These are phyloP conservation scores for Volucella bombylans DNA, from an alignment of 2,888 invertebrate species.

Conservation along the genomic window DNA sequence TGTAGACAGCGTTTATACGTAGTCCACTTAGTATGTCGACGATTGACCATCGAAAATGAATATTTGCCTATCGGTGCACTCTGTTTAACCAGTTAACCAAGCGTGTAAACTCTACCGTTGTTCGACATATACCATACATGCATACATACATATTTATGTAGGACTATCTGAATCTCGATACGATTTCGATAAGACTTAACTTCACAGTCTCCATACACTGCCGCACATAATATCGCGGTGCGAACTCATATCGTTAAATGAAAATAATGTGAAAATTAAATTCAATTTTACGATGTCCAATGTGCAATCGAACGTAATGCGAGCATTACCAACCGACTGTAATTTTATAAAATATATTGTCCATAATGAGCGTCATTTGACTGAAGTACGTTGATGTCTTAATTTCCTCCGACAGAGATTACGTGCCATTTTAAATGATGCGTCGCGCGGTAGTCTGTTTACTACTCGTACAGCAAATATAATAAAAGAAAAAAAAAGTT, in stretches of 20 bases:
- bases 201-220: constrained; percentile 12
- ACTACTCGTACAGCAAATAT: neutral
- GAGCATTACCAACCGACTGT: constrained; percentile 65
- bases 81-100: constrained; percentile 58
- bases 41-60: constrained; percentile 69
- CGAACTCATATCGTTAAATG: constrained; percentile 72
- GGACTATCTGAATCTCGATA: constrained; percentile 59
- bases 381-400: constrained; percentile 69
- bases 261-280: constrained; percentile 74
- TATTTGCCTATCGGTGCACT: constrained; percentile 62
- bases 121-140: too few relatives aligned
- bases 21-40: constrained; percentile 45
- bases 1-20: constrained; percentile 18
- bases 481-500: constrained; percentile 48
- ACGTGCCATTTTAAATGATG: constrained; percentile 58
- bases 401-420: constrained; percentile 57
- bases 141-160: constrained; percentile 7
- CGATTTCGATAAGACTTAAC: constrained; percentile 50
- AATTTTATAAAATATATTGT: constrained; percentile 70
- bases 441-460: neutral
- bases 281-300: constrained; percentile 72
- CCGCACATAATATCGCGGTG: constrained; percentile 46
- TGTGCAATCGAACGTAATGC: constrained; percentile 69
- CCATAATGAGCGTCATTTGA: constrained; percentile 68
- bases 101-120: constrained; percentile 58